A percentile compares a stretch with the other conserved stretches of the same genome.
Evolutionary conservation across 2,113 vertebrate genomes (phyloP).

Genomic region (Ginglymostoma cirratum): DNA sequence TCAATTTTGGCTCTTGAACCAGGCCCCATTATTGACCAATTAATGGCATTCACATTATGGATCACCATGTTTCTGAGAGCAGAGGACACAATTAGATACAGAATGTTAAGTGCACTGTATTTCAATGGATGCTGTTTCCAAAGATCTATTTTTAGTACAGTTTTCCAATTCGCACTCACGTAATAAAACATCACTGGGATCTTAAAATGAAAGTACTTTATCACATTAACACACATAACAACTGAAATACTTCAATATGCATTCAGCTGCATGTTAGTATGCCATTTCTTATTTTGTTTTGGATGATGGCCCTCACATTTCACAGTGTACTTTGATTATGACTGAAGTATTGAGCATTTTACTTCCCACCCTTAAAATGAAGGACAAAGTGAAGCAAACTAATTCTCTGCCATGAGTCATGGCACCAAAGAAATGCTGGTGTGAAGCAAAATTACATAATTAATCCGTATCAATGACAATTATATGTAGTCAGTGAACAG

Average conservation of each 20-base stretch:
- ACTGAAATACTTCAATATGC: background rate
- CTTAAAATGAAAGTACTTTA: background rate
- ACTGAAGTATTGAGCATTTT: background rate
- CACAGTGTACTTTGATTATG: background rate
- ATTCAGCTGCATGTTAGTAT: background rate
- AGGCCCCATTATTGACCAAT: background rate
- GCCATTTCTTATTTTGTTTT: background rate
- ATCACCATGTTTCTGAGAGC: background rate
- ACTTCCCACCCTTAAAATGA: background rate
- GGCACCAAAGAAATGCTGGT: background rate
- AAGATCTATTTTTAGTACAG: background rate
- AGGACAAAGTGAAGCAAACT: background rate
- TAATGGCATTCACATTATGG: background rate
- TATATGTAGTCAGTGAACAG: background rate
- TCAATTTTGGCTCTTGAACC: background rate
- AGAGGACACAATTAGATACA: background rate
- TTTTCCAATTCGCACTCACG: background rate
- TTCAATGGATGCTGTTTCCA: background rate
- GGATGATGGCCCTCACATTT: background rate
- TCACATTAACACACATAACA: background rate
- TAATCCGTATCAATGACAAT: background rate
- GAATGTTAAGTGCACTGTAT: background rate
- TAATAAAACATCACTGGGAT: background rate
- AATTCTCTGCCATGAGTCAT: background rate
- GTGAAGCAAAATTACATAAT: slow-evolving; percentile 17